phyloP scores from a whole-genome alignment of 2,888 invertebrate genomes.

The Chrysolina haemoptera region DNA sequence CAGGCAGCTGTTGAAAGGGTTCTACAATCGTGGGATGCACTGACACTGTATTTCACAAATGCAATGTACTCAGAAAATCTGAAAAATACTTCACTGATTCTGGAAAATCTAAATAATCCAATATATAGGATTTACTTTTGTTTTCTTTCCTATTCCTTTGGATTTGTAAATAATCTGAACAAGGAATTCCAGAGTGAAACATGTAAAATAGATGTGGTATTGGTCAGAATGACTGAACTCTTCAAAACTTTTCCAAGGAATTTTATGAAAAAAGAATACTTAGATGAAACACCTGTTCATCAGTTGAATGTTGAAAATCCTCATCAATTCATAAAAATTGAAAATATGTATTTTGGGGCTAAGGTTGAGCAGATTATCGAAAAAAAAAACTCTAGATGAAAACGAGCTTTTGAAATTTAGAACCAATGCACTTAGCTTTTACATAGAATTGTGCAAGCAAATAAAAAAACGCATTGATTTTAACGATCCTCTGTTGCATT shows the following conservation, averaged over 20 bases:
- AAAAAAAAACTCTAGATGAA: constrained; percentile 5
- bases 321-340: constrained; percentile 2
- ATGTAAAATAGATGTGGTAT: constrained; percentile 26
- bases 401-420: constrained; percentile 11
- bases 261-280: constrained; percentile 28
- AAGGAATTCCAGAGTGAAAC: constrained; percentile 33
- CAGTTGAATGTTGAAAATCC: neutral
- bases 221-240: constrained; percentile 23
- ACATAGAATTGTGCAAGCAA: constrained; percentile 22
- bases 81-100: constrained; percentile 14
- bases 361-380: constrained; percentile 11
- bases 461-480: constrained; percentile 18
- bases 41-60: constrained; percentile 27
- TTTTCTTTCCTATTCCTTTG: constrained; percentile 31
- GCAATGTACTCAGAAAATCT: constrained; percentile 26
- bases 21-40: constrained; percentile 26
- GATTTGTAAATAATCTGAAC: constrained; percentile 30
- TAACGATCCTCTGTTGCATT: constrained; percentile 4
- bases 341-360: constrained; percentile 17
- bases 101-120: constrained; percentile 27
- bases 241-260: constrained; percentile 33
- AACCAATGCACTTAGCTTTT: neutral
- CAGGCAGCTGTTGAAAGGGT: constrained; percentile 36
- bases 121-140: constrained; percentile 33
- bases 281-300: neutral